Evolutionary conservation across 2,797 vertebrate genomes (phyloP), one percentile per base, ranked within the genome.

Genomic region (Pachyuromys duprasi): DNA sequence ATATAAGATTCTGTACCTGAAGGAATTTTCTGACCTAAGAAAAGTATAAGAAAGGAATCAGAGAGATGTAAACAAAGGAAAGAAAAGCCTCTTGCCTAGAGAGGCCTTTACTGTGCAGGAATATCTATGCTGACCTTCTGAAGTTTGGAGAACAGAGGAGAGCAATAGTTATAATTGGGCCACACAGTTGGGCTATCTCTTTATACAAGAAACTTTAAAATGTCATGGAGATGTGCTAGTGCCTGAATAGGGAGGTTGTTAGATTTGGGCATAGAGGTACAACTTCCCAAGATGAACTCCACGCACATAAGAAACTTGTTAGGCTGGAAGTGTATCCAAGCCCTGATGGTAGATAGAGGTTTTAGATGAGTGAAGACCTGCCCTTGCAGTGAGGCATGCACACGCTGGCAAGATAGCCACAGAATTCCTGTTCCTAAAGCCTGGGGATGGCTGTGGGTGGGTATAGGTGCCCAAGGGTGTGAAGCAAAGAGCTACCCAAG

Each of bases 81-180:
- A 17, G 33, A 60, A 72, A 28, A n/a, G 70, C 2, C 24, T 78
- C 6, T 69, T 62, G 49, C 9, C 49, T 33, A 49, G 65, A 14
- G 6, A 88, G 31, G 80, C 69, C 63, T n/a, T 69, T 74, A 82
- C 75, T 28, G 75, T 72, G 53, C 62, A 86, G 53, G 45, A 72
- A 42, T 39, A 63, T 69, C 92, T 76, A 4, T 6, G 55, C 39
- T 81, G 67, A 2, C 49, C 60, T 53, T 55, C 78, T 36, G n/a
- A 53, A 62, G 60, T n/a, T 4, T n/a, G 28, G 55, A 36, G 75
- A 94, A 96, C 93, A 96, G 82, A 97, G 94, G 74, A 80, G 20
- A 57, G 5, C 70, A 72, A 14, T 9, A 45, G 42, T 5, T 70
- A 74, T 33, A 87, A 53, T 7, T 69, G 42, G 33, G 18, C 31